Base-by-base conservation (phyloP, 2,113 vertebrate species). In the Lamprotornis superbus region DNA sequence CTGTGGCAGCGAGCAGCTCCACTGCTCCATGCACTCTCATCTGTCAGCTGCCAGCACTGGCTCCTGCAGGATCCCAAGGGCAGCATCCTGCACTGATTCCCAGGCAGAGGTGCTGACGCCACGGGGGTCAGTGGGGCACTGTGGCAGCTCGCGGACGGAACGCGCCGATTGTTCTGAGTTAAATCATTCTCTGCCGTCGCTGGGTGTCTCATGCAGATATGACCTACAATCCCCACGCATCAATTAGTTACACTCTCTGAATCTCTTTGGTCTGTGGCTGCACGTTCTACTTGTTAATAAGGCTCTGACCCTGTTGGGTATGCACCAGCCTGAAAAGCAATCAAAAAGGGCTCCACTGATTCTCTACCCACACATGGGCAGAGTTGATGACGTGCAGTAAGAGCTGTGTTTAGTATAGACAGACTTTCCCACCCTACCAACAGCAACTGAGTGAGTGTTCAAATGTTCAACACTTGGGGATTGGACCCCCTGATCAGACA, bases 71-170 rank as follows among this genome's bases (percentile, higher is more conserved):
- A 86, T 70, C 49, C 57, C 81, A 27, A 60, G 40, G 87, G 77
- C 91, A 74, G 82, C 56, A 27, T n/a, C 90, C 89, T 52, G 33
- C 25, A 17, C 9, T 7, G n/a, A 24, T 7, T 49, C 5, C 27
- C 89, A 11, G 52, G 90, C 78, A 24, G 83, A 68, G 92, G 90
- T 12, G 61, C 4, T 33, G 44, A 7, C 1, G 15, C 44, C 5
- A 15, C 33, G 5, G 28, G 59, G 95, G 95, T 96, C 11, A 97
- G 61, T 92, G 92, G 96, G 96, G 93, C 97, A 96, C 89, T 57
- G 83, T 81, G 92, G 93, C 96, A 95, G 90, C 75, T 22, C 18
- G 3, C 1, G 5, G 81, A 57, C 2, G 88, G 79, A 94, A 80
- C 53, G 5, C 0, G 27, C 71, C 4, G 13, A 46, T 15, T 74